phyloP scores from a whole-genome alignment of 2,888 invertebrate genomes.

The Latrodectus hesperus region DNA sequence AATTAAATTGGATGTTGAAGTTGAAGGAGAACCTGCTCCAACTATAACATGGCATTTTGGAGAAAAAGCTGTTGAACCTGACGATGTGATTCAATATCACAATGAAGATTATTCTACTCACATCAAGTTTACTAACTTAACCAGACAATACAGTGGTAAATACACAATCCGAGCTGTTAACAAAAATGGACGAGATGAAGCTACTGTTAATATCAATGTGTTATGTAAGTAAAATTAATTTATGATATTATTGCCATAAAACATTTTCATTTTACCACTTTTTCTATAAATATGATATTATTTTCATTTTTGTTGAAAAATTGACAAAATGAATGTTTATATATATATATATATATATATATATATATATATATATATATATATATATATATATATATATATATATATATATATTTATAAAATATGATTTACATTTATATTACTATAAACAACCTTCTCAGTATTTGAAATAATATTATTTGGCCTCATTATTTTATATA shows the following conservation, averaged over 20 bases:
- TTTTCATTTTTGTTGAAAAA: neutral
- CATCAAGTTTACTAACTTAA: slow-evolving; percentile 88
- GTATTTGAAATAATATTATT: too few relatives aligned
- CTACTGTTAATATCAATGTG: slow-evolving; percentile 91
- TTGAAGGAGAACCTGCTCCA: slow-evolving; percentile 76
- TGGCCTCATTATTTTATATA: too few relatives aligned
- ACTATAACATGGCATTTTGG: slow-evolving; percentile 75
- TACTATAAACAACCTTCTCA: too few relatives aligned
- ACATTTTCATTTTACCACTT: neutral
- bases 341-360: too few relatives aligned
- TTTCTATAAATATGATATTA: neutral
- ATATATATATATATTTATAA: too few relatives aligned
- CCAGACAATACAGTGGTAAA: slow-evolving; percentile 87
- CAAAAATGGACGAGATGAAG: slow-evolving; percentile 92
- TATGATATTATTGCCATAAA: neutral
- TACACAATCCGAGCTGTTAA: slow-evolving; percentile 93
- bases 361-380: too few relatives aligned
- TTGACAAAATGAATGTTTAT: neutral
- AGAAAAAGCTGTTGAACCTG: slow-evolving; percentile 72
- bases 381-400: too few relatives aligned
- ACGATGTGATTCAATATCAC: slow-evolving; percentile 73
- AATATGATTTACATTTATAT: too few relatives aligned
- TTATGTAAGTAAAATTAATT: slow-evolving; percentile 76
- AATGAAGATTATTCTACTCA: slow-evolving; percentile 88
- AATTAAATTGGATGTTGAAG: slow-evolving; percentile 91